phyloP scores from a whole-genome alignment of 1,140 invertebrate genomes.

The Psilanteris sp. region DNA sequence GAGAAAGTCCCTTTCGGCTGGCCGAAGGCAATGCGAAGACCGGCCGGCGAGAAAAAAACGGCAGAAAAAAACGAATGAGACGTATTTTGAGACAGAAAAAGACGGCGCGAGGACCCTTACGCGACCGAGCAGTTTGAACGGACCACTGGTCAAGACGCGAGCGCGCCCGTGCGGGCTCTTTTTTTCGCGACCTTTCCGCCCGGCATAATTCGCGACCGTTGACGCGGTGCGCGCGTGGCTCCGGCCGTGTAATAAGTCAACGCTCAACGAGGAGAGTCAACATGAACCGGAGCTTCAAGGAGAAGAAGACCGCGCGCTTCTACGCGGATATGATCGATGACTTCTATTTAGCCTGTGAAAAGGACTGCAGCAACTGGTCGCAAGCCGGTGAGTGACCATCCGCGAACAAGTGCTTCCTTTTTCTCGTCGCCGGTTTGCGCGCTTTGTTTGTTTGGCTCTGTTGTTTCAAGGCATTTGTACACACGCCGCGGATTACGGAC shows the following conservation, averaged over 20 bases:
- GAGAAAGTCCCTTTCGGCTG: conserved; percentile 25
- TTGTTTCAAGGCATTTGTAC: not conserved
- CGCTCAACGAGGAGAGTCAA: not conserved
- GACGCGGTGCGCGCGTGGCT: not conserved
- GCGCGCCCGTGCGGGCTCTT: conserved; percentile 6
- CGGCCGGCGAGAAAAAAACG: conserved; percentile 39
- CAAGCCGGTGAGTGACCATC: conserved; percentile 13
- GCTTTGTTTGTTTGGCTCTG: not conserved
- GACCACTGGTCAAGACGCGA: not conserved
- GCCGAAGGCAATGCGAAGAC: conserved; percentile 17
- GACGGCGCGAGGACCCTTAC: conserved; percentile 16
- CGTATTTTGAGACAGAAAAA: conserved; percentile 20
- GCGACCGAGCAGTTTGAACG: not conserved
- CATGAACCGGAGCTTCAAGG: conserved; percentile 14
- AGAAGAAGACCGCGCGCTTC: not conserved
- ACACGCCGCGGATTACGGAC: not conserved
- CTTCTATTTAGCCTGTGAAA: conserved; percentile 9
- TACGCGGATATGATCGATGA: conserved; percentile 18
- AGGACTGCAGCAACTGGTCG: conserved; percentile 19
- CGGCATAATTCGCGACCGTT: not conserved
- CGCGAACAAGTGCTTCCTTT: not conserved
- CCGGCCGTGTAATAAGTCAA: not conserved
- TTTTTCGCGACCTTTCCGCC: not conserved
- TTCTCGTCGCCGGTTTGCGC: too few species aligned
- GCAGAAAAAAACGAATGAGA: conserved; percentile 30